phyloP scores from a whole-genome alignment of 2,113 vertebrate species.

The Podarcis raffonei region DNA sequence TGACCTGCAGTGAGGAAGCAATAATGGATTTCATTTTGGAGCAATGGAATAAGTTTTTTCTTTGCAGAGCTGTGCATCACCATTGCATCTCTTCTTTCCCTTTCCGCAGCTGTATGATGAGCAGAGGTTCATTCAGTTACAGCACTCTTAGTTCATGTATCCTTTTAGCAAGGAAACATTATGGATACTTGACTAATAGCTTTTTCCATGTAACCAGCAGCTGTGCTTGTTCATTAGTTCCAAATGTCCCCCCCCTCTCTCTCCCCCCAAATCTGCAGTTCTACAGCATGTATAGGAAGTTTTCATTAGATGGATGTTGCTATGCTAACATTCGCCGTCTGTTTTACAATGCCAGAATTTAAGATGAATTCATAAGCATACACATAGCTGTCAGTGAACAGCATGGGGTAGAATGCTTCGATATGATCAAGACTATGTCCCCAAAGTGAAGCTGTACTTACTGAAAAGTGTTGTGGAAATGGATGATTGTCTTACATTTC shows the following conservation, averaged over 20 bases:
- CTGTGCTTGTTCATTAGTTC: not conserved
- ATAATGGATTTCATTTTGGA: not conserved
- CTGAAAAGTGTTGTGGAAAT: slow-evolving; percentile 18
- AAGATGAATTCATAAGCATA: not conserved
- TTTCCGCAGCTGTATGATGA: not conserved
- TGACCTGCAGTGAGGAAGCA: not conserved
- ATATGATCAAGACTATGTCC: slow-evolving; percentile 16
- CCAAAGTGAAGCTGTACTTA: not conserved
- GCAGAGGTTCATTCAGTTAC: not conserved
- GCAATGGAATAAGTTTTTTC: not conserved
- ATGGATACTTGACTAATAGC: not conserved
- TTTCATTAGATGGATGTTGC: not conserved
- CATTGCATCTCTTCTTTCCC: not conserved
- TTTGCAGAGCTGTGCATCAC: not conserved
- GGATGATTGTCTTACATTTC: slow-evolving; percentile 23
- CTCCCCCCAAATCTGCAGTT: not conserved
- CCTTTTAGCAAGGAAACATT: not conserved
- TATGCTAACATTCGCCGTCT: slow-evolving; percentile 2
- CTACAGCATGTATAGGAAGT: not conserved
- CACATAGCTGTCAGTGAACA: not conserved
- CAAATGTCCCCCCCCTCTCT: too few relatives aligned
- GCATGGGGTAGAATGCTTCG: slow-evolving; percentile 18
- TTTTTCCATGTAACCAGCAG: not conserved
- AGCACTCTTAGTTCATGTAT: not conserved
- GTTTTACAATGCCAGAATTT: not conserved